These are phyloP conservation scores for Linepithema humile DNA, from an alignment of 1,140 invertebrate species.

Conservation along the genomic window DNA sequence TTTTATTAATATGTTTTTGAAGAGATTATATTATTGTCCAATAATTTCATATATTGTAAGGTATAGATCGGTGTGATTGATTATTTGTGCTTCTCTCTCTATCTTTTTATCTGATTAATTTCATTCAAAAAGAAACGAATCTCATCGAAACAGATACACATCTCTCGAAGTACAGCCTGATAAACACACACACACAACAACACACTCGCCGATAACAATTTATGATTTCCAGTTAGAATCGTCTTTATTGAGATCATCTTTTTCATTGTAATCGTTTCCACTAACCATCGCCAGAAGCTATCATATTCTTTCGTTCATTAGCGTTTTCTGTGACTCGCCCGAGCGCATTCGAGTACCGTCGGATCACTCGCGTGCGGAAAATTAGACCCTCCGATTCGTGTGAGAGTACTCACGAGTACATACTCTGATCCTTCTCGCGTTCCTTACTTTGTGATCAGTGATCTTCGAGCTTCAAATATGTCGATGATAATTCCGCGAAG, in stretches of 20 bases:
- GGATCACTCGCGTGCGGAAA: conserved; percentile 71
- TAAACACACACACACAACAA: too few relatives aligned
- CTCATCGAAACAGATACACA: too few relatives aligned
- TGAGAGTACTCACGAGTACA: conserved; percentile 52
- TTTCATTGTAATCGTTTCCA: conserved; percentile 18
- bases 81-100: not conserved
- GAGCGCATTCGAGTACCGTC: conserved; percentile 51
- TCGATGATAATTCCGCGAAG: conserved; percentile 58
- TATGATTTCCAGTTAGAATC: conserved; percentile 13
- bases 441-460: conserved; percentile 56
- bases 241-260: conserved; percentile 6
- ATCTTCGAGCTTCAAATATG: conserved; percentile 61
- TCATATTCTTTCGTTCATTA: conserved; percentile 46
- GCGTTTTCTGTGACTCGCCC: conserved; percentile 23
- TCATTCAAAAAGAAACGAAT: not conserved
- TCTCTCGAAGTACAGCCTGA: too few relatives aligned
- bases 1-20: too few relatives aligned
- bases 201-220: not conserved
- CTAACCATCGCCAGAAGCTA: not conserved
- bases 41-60: not conserved
- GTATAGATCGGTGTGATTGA: not conserved
- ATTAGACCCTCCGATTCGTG: conserved; percentile 70
- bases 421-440: conserved; percentile 6
- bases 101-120: too few relatives aligned
- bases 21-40: not conserved